phyloP scores from a whole-genome alignment of 2,113 vertebrate genomes.

The Candoia aspera region DNA sequence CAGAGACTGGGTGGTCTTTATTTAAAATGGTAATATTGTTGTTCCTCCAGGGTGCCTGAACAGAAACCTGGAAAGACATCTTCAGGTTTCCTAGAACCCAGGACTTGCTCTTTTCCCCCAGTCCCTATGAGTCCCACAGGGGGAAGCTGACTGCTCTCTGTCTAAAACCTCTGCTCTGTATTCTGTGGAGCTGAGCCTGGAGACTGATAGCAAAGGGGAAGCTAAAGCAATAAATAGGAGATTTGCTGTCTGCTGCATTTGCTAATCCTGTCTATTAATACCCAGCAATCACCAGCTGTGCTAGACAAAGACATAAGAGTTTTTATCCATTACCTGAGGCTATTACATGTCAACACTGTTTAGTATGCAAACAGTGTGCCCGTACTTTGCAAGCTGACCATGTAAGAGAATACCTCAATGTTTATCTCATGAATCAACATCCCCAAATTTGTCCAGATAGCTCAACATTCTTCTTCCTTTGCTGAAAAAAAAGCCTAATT shows the following conservation, averaged over 20 bases:
- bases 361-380: fast-evolving
- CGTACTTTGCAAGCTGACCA: background rate
- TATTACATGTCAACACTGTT: background rate
- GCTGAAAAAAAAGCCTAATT: background rate
- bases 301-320: constrained; percentile 35
- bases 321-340: constrained; percentile 44
- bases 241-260: constrained; percentile 62
- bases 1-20: constrained; percentile 76
- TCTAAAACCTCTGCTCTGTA: constrained; percentile 44
- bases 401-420: background rate
- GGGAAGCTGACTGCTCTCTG: constrained; percentile 38
- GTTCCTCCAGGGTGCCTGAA: constrained; percentile 85
- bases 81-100: constrained; percentile 52
- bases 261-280: constrained; percentile 72
- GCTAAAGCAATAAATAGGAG: constrained; percentile 51
- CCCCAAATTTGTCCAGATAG: background rate
- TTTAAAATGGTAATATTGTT: constrained; percentile 81
- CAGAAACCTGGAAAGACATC: constrained; percentile 76
- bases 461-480: background rate
- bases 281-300: constrained; percentile 32
- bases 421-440: background rate
- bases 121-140: background rate
- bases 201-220: constrained; percentile 62
- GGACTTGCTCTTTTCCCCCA: constrained; percentile 41
- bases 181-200: constrained; percentile 34